phyloP scores from a whole-genome alignment of 92 coral and sea anemone species.

The Epizoanthus scotinus region DNA sequence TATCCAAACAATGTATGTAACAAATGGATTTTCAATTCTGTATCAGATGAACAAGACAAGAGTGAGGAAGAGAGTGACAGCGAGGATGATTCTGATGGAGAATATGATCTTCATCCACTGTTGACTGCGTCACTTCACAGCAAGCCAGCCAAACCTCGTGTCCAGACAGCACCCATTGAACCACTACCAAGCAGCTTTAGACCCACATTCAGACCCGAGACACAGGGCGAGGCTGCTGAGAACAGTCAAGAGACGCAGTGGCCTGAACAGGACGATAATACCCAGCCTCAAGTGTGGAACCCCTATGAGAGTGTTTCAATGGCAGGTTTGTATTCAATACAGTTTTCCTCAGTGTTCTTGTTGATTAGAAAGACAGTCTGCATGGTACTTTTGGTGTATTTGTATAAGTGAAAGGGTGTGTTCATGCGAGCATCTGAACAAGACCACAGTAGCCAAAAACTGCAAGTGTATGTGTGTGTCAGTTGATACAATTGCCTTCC shows the following conservation, averaged over 20 bases:
- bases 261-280: slow-evolving; percentile 14
- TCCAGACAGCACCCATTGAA: slow-evolving; percentile 60
- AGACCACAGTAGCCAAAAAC: too few relatives aligned
- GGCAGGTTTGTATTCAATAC: not conserved
- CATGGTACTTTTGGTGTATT: too few relatives aligned
- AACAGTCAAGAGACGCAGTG: slow-evolving; percentile 21
- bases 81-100: slow-evolving; percentile 93
- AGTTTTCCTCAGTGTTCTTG: too few relatives aligned
- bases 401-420: too few relatives aligned
- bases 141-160: slow-evolving; percentile 47
- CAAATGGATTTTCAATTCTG: too few relatives aligned
- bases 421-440: too few relatives aligned
- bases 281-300: slow-evolving; percentile 11
- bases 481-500: too few relatives aligned
- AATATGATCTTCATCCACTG: slow-evolving; percentile 90
- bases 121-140: slow-evolving; percentile 90
- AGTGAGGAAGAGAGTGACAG: slow-evolving; percentile 57
- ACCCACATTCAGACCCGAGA: slow-evolving; percentile 59
- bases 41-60: slow-evolving; percentile 9
- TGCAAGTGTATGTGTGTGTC: too few relatives aligned
- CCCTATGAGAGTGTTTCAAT: not conserved
- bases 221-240: not conserved
- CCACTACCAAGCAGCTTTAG: slow-evolving; percentile 59
- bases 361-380: too few relatives aligned
- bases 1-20: too few relatives aligned